A percentile compares a stretch with the other conserved stretches of the same genome.
phyloP scores from a whole-genome alignment of 92 coral and sea anemone genomes.

The Actinernus sp. region DNA sequence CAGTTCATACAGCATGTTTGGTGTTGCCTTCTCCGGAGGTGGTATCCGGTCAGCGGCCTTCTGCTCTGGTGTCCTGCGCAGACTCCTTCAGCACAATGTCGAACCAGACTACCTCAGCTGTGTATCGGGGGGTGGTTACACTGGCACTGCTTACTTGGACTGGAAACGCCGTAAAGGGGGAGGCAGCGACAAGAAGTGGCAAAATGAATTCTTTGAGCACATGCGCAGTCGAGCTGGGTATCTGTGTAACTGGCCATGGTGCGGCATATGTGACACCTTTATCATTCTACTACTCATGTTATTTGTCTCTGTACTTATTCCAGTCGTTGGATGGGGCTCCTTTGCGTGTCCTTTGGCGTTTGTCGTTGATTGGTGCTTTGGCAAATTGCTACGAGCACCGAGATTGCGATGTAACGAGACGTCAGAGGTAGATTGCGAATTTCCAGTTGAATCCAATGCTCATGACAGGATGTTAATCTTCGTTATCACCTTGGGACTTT shows the following conservation, averaged over 20 bases:
- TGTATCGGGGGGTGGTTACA: slow-evolving; percentile 80
- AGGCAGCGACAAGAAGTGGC: slow-evolving; percentile 65
- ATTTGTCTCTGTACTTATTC: slow-evolving; percentile 65
- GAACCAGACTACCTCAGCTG: slow-evolving; percentile 75
- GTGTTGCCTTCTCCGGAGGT: slow-evolving; percentile 81
- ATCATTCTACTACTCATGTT: slow-evolving; percentile 36
- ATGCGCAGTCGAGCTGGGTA: slow-evolving; percentile 74
- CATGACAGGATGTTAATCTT: slow-evolving; percentile 9
- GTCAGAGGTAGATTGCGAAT: too few relatives aligned
- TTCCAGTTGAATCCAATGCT: slow-evolving; percentile 12
- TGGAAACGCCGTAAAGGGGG: slow-evolving; percentile 76
- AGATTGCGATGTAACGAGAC: too few relatives aligned
- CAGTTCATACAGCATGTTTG: slow-evolving; percentile 47
- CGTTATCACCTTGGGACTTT: background rate
- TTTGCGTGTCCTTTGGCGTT: slow-evolving; percentile 65
- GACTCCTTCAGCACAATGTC: slow-evolving; percentile 73
- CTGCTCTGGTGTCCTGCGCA: slow-evolving; percentile 80
- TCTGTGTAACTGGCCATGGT: slow-evolving; percentile 68
- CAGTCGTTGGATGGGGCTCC: slow-evolving; percentile 64
- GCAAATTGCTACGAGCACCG: slow-evolving; percentile 46
- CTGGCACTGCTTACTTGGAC: slow-evolving; percentile 77
- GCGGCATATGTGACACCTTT: slow-evolving; percentile 58
- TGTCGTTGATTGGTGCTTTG: slow-evolving; percentile 76
- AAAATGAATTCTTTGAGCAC: slow-evolving; percentile 73
- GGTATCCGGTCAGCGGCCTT: slow-evolving; percentile 87